Evolutionary conservation across 1,140 invertebrate genomes (phyloP).

Genomic region (Ladona fulva): DNA sequence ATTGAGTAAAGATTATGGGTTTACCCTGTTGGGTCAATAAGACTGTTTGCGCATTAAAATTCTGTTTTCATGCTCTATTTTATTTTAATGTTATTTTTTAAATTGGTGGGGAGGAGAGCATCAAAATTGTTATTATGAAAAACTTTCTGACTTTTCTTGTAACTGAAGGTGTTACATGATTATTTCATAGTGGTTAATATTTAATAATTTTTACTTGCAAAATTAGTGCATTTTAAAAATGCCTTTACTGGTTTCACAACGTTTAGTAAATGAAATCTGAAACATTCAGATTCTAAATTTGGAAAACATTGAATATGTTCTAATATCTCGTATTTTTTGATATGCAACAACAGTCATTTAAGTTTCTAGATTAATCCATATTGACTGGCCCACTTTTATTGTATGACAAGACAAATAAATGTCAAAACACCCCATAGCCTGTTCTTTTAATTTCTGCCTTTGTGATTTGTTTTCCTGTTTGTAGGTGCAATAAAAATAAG

Average conservation of each 20-base stretch:
- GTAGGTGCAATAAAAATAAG: no score
- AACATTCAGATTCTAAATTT: neutral
- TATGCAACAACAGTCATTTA: neutral
- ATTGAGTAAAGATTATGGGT: neutral
- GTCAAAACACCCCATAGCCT: neutral
- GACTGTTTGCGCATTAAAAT: neutral
- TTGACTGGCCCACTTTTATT: neutral
- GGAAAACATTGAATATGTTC: neutral
- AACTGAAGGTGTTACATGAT: no score
- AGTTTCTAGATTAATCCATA: neutral
- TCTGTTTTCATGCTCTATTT: neutral
- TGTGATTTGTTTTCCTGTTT: no score
- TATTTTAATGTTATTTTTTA: neutral
- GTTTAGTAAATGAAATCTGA: neutral
- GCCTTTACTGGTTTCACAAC: neutral
- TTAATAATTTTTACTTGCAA: neutral
- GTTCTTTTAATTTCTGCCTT: no score
- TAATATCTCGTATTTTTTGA: neutral
- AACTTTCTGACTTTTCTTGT: neutral
- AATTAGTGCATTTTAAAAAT: neutral
- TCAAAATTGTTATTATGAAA: neutral
- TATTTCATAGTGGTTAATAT: no score
- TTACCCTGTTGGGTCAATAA: neutral
- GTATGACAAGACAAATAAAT: neutral
- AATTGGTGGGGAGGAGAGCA: neutral